Evolutionary conservation across 1,140 invertebrate genomes (phyloP), one percentile per base, ranked within the genome.

Genomic region (Aphis gossypii): DNA sequence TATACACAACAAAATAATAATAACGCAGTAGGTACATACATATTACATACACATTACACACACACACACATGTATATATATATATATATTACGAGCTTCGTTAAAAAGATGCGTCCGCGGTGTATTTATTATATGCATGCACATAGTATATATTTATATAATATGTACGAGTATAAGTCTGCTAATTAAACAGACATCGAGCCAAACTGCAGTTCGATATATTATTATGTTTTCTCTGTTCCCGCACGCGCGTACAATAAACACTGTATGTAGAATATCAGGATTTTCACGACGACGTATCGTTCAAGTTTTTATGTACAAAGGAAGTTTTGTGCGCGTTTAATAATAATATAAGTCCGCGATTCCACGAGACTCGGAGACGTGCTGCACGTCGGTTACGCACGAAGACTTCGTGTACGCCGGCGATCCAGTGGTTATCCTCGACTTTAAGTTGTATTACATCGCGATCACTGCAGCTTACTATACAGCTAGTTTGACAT

Each of bases 151-250:
- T 38, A 51, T 35, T 23, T 23, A 83, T 23, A 23, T 23, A n/a
- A 51, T 18, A 76, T 20, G 18, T n/a, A 4, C 25, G 25, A 56
- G 56, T 68, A 68, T n/a, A 68, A 30, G 60, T 86, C 25, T 46
- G 86, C 86, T 48, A 88, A 88, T 88, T 88, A 88, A 88, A 88
- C 86, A 46, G 46, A 20, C 46, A 30, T 87, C 84, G 21, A 38
- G 84, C 44, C 44, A 46, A 87, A 88, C 86, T n/a, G 30, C 30
- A 48, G 46, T 88, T 88, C 86, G 46, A 86, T 38, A 83, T 87
- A 68, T 60, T 11, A n/a, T 18, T 76, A 76, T n/a, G 60, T 76
- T 88, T 48, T 51, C 86, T 48, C 86, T 30, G 25, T 30, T 23
- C 41, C 3, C 84, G 84, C 30, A n/a, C 44, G 84, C 25, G 25